Evolutionary conservation across 2,888 invertebrate genomes (phyloP).

Genomic region (Capitulum mitella): DNA sequence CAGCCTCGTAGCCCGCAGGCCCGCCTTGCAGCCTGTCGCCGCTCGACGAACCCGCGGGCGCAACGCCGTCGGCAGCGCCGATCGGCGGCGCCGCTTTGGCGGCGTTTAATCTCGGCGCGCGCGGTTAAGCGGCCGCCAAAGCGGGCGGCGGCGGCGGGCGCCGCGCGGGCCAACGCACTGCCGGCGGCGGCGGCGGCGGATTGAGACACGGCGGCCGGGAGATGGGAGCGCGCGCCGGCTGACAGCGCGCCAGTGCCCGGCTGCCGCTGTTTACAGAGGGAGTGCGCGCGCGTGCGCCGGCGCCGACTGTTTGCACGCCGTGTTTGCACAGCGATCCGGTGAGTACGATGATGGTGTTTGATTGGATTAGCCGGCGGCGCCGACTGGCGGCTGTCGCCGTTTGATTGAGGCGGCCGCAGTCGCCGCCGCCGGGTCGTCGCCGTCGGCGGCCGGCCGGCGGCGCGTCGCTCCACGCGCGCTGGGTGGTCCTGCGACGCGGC

Average conservation of each 20-base stretch:
- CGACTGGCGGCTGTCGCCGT: background rate
- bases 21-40: no score
- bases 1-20: no score
- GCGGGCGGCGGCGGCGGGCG: background rate
- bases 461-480: no score
- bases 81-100: background rate
- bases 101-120: background rate
- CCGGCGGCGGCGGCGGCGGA: background rate
- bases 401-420: background rate
- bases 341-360: slow-evolving; percentile 16
- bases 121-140: background rate
- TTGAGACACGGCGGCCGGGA: slow-evolving; percentile 14
- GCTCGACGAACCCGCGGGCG: no score
- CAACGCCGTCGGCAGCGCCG: no score
- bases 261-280: background rate
- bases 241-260: background rate
- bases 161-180: background rate
- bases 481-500: no score
- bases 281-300: background rate
- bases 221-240: background rate
- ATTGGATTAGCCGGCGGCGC: slow-evolving; percentile 3
- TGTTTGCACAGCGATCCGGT: slow-evolving; percentile 8
- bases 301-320: background rate
- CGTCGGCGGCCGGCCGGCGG: no score
- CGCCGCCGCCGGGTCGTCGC: background rate